Percentiles rank a stretch among this genome's conserved stretches.
Evolutionary conservation across 2,797 vertebrate genomes (phyloP).

Genomic region (Liparis tanakae): DNA sequence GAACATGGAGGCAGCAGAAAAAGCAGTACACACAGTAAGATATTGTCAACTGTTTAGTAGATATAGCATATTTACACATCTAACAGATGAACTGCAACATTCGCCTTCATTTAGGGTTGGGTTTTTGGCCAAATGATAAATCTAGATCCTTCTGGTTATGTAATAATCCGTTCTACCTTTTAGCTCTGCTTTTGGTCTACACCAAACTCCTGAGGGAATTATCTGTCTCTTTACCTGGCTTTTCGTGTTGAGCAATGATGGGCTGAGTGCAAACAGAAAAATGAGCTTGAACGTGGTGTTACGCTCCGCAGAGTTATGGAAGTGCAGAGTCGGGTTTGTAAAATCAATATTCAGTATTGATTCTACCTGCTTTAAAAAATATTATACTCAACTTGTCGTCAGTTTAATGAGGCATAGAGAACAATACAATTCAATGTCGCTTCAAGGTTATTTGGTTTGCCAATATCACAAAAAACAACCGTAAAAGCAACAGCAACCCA

Average conservation of each 20-base stretch:
- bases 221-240: not conserved
- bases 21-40: not conserved
- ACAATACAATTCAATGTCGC: not conserved
- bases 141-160: not conserved
- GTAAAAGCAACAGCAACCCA: not conserved
- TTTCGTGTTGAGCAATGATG: not conserved
- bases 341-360: not conserved
- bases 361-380: not conserved
- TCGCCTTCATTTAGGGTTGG: not conserved
- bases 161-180: not conserved
- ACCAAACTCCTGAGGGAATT: not conserved
- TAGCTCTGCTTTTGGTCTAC: not conserved
- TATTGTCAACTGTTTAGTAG: not conserved
- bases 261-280: not conserved
- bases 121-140: not conserved
- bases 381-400: not conserved
- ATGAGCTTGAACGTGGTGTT: not conserved
- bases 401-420: too few species aligned
- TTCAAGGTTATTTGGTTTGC: not conserved
- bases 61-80: not conserved
- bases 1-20: not conserved
- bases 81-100: not conserved
- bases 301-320: not conserved
- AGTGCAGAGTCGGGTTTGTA: not conserved
- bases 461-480: not conserved